A percentile compares a stretch with the other conserved stretches of the same genome.
Evolutionary conservation across 1,140 invertebrate species (phyloP).

Genomic region (Nasonia longicornis): DNA sequence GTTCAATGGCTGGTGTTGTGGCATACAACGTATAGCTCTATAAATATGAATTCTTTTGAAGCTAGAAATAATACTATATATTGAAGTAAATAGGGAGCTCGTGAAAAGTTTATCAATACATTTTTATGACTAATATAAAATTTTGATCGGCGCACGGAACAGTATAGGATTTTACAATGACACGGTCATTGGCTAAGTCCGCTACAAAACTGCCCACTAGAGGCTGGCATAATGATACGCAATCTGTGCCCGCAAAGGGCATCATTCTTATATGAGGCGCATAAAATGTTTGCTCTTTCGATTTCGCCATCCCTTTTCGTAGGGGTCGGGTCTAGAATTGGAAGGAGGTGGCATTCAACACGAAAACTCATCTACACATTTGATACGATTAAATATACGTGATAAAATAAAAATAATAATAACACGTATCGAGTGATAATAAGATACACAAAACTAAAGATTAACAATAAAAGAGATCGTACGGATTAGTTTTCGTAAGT

Average conservation of each 20-base stretch:
- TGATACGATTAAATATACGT: conserved; percentile 52
- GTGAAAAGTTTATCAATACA: neutral
- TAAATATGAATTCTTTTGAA: no score
- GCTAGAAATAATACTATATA: no score
- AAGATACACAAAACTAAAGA: conserved; percentile 33
- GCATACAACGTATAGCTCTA: no score
- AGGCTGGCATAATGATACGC: conserved; percentile 60
- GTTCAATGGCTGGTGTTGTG: no score
- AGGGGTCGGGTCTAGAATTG: conserved; percentile 65
- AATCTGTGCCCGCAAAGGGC: neutral
- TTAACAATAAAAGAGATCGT: neutral
- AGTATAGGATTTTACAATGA: conserved; percentile 55
- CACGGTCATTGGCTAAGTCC: conserved; percentile 65
- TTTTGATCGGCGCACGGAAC: neutral
- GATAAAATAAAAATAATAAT: neutral
- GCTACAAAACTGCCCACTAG: conserved; percentile 65
- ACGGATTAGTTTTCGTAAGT: neutral
- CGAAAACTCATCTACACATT: conserved; percentile 65
- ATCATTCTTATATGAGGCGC: conserved; percentile 7
- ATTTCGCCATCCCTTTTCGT: conserved; percentile 67
- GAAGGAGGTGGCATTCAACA: conserved; percentile 64
- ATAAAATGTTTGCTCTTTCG: conserved; percentile 39
- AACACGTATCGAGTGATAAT: conserved; percentile 28
- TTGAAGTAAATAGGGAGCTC: no score
- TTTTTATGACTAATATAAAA: conserved; percentile 16